These are phyloP conservation scores for Thalpophila matura DNA, from an alignment of 2,888 invertebrate genomes.

Conservation along the genomic window DNA sequence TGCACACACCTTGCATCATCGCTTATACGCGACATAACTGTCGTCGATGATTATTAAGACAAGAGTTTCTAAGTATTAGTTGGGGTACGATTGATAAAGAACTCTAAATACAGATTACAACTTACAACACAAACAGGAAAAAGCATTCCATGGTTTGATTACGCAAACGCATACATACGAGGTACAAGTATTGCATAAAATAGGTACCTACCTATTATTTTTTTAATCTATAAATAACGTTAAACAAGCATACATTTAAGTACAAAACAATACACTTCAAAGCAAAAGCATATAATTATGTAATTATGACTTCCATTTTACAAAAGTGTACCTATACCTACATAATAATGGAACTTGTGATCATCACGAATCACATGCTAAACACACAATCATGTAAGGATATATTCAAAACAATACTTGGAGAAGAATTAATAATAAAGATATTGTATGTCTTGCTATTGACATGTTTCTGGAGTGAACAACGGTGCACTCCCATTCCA, in stretches of 20 bases:
- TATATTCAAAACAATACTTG: constrained; percentile 19
- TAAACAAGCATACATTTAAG: constrained; percentile 7
- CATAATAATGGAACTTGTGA: constrained; percentile 29
- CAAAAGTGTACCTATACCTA: constrained; percentile 12
- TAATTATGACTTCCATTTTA: constrained; percentile 30
- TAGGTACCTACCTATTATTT: too few relatives aligned
- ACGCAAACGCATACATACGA: constrained; percentile 20
- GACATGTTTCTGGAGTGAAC: constrained; percentile 30
- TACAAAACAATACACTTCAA: constrained; percentile 9
- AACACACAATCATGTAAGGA: constrained; percentile 23
- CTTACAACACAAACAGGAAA: constrained; percentile 43
- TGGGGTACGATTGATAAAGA: background rate
- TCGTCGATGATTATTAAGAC: constrained; percentile 30
- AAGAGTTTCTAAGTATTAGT: constrained; percentile 13
- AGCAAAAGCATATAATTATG: constrained; percentile 27
- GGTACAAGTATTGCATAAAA: constrained; percentile 17
- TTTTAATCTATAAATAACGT: constrained; percentile 14
- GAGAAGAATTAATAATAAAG: constrained; percentile 15
- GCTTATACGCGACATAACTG: constrained; percentile 55
- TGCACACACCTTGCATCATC: constrained; percentile 76
- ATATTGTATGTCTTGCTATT: constrained; percentile 24
- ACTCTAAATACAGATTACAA: constrained; percentile 3
- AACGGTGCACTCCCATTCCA: constrained; percentile 55
- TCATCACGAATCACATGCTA: constrained; percentile 31
- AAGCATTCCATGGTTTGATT: background rate